Evolutionary conservation across 2,113 vertebrate genomes (phyloP).

Genomic region (zebrafish (Danio rerio)): DNA sequence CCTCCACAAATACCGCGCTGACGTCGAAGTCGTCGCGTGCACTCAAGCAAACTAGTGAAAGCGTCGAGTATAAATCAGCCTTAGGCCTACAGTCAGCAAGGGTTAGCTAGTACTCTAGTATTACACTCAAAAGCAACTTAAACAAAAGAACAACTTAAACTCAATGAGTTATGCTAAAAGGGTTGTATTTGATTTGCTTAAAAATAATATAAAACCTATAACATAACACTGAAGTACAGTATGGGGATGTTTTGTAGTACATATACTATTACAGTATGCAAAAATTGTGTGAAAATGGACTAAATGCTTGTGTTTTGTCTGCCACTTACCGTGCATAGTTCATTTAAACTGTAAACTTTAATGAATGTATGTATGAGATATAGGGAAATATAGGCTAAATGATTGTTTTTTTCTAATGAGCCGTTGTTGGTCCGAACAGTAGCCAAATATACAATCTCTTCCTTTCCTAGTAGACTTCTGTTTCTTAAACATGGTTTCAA

Average conservation of each 20-base stretch:
- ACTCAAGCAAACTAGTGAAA: too few species aligned
- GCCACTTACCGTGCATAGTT: background rate
- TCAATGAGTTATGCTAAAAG: background rate
- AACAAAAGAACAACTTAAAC: too few species aligned
- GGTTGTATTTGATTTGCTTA: background rate
- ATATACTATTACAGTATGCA: too few species aligned
- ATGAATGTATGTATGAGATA: background rate
- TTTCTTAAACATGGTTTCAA: constrained; percentile 54
- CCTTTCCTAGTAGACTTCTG: constrained; percentile 45
- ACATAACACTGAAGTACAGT: too few species aligned
- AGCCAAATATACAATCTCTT: constrained; percentile 39
- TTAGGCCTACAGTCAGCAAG: too few species aligned
- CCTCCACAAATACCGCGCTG: too few species aligned
- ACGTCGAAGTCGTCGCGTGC: too few species aligned
- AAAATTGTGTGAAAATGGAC: background rate
- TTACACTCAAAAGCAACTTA: too few species aligned
- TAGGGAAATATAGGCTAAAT: background rate
- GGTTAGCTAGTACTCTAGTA: too few species aligned
- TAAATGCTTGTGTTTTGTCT: background rate
- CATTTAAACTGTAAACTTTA: background rate
- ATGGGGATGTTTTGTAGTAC: too few species aligned
- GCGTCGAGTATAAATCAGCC: too few species aligned
- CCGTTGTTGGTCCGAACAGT: constrained; percentile 18
- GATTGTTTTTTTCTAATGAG: background rate
- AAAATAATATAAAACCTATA: too few species aligned